Base-by-base conservation (phyloP, 2,888 invertebrate genomes). In the Epinotia brunnichana region DNA sequence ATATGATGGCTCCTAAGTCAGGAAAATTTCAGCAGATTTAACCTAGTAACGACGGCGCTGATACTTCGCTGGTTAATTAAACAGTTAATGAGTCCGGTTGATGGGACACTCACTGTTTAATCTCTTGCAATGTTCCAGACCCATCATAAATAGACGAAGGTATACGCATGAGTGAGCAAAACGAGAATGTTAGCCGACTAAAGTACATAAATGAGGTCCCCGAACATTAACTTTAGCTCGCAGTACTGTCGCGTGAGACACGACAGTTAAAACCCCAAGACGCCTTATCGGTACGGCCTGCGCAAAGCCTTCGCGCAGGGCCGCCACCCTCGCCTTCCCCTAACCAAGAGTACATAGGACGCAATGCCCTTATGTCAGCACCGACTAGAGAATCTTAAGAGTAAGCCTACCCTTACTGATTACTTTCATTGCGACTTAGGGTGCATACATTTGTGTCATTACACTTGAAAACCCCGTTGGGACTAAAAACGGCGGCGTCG, bases 281-380 rank as follows among this genome's bases (percentile, higher is more conserved):
- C 13, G 17, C 24, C 35, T 41, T 7, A 15, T 9, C 19, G 39
- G 15, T 10, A n/a, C 9, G 17, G 39, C 24, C 19, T 59, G 68
- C 69, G 60, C 69, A 69, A 7, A 19, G 48, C 13, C 53, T 13
- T 19, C 13, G 61, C 41, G 60, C 69, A 39, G 11, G 63, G 41
- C 35, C 39, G 29, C 21, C 69, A n/a, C 69, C 61, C 54, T 44
- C 17, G 54, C 10, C 61, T n/a, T 41, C 61, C 62, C 69, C 17
- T 48, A 24, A 61, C 15, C 17, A 24, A 67, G n/a, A n/a, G 44
- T 67, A 67, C 69, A 69, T 62, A 62, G 69, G 61, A 57, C 19
- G 53, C 48, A 48, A 19, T 24, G 17, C 41, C 39, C 51, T 51
- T 62, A 59, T 64, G 57, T 51, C 39, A 64, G 29, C 57, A 7